Evolutionary conservation across 1,140 invertebrate genomes (phyloP), one percentile per base, ranked within the genome.

Genomic region (Macrosteles quadrilineatus): DNA sequence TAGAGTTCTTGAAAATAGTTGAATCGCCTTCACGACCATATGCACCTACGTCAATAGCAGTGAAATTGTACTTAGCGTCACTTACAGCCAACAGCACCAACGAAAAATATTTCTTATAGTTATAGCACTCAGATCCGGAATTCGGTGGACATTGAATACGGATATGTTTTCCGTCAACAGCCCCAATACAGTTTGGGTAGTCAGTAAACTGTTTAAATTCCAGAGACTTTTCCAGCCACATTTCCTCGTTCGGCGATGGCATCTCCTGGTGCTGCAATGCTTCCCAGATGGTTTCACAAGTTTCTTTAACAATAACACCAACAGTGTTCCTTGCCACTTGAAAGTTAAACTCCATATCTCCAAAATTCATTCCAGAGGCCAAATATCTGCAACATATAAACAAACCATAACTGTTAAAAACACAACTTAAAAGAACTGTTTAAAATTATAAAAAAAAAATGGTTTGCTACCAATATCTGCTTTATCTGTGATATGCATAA

Each of bases 31-130:
- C 40, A 11, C 29, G 47, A 1, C 82, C 82, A 67, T 79, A 73
- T 25, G 71, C 68, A 29, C 82, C 79, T 17, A 82, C 74, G 72
- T 83, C 79, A 31, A 81, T 75, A 67, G 76, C 75, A 9, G 76
- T 68, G 75, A 83, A 82, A 57, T 75, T 71, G 70, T 80, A 83
- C 36, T 81, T 68, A 50, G 75, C 76, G 73, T 83, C 80, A 19
- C 79, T 77, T 43, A 82, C 64, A 19, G 78, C 82, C 40, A 82
- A 69, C 40, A 85, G 66, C 27, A 83, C 77, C 23, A 83, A 75
- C 43, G 77, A 79, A 55, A 77, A 81, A 67, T 66, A 77, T 0
- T 73, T 62, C 73, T 84, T 84, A 65, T 81, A 81, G 70, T 83
- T 84, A 50, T 74, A 80, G 75, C 72, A 83, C 36, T 72, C 66